Evolutionary conservation across 2,888 invertebrate species (phyloP).

Genomic region (Mactromeris polynyma): DNA sequence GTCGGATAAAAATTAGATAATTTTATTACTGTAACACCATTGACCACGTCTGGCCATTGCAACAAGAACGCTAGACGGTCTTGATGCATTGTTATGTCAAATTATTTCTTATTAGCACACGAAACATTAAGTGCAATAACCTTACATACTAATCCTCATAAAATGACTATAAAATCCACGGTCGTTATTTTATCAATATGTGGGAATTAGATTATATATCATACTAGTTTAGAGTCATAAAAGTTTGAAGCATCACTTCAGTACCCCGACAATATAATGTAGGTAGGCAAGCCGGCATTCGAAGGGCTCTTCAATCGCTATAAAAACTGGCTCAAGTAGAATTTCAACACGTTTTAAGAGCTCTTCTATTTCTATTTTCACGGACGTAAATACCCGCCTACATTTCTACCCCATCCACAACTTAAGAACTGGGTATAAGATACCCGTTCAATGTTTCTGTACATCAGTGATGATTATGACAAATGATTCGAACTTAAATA

Average conservation of each 20-base stretch:
- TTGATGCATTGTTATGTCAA: background rate
- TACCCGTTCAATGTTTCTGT: background rate
- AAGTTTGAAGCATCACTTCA: background rate
- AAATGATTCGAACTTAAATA: background rate
- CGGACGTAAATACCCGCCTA: no score
- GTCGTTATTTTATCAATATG: background rate
- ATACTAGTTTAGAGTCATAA: background rate
- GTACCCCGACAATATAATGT: background rate
- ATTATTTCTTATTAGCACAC: conserved; percentile 3
- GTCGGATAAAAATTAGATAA: conserved; percentile 23
- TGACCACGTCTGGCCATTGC: conserved; percentile 23
- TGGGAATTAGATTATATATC: background rate
- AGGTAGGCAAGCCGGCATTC: background rate
- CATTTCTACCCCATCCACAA: no score
- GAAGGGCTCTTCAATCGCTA: background rate
- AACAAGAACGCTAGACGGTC: background rate
- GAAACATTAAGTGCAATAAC: background rate
- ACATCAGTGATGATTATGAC: background rate
- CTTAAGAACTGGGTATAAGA: no score
- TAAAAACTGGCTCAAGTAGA: background rate
- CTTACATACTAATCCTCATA: background rate
- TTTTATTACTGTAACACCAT: conserved; percentile 31
- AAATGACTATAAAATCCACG: background rate
- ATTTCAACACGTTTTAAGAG: background rate
- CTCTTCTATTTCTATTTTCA: background rate